Evolutionary conservation across 2,888 invertebrate species (phyloP), one percentile per base, ranked within the genome.

Genomic region (Eristalis arbustorum): DNA sequence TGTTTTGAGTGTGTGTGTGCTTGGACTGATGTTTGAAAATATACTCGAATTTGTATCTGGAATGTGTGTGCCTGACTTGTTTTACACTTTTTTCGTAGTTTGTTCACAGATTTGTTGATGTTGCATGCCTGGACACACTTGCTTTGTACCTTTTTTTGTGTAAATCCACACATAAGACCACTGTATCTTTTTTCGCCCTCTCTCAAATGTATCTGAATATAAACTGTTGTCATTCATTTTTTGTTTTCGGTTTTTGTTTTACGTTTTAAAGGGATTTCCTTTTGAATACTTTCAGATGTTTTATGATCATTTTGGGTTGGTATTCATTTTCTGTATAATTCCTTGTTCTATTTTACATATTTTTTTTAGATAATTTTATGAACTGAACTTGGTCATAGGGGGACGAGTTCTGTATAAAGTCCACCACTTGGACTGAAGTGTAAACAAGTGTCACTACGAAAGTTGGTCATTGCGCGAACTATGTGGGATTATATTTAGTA

Each of bases 1-100:
- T 87, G 69, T 77, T 73, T n/a, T n/a, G n/a, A n/a, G n/a, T n/a
- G n/a, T 82, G 59, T 49, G 59, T 49, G 49, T 78, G 69, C 83
- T 77, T 87, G 78, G 56, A 71, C 40, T 49, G 49, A 49, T 49
- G n/a, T 49, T 2, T 49, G 5, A 8, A 49, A 18, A 37, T 37
- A 37, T 37, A 37, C 37, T 37, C 13, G 37, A 13, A 49, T n/a
- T 49, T 49, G 49, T 49, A 49, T 49, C 18, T 49, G 18, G 49
- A 49, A 49, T 49, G 49, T 49, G 18, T 37, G 37, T 37, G 13
- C 11, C 37, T 37, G 8, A 49, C 8, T 49, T 18, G 42, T 42
- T 49, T 18, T 18, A 18, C 6, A 42, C 6, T n/a, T 42, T n/a
- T 42, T 18, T 18, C n/a, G n/a, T 42, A 42, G 42, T 49, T 18